Base-by-base conservation (phyloP, 2,113 vertebrate species). In the Accipiter virgatus region DNA sequence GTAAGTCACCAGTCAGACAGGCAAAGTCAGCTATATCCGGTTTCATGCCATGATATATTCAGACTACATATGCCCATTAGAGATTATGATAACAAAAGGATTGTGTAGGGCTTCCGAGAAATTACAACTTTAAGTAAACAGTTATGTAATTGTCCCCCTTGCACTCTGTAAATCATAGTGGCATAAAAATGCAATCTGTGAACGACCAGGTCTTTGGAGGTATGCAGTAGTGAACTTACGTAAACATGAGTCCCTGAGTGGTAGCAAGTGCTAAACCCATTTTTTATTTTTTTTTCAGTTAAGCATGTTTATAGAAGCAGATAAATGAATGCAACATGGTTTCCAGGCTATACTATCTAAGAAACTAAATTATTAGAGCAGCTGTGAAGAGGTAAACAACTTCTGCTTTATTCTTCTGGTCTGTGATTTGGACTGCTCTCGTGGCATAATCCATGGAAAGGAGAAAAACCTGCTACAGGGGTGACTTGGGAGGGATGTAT, bases 81-180 rank as follows among this genome's bases (percentile, higher is more conserved):
- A 92, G 94, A 97, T 91, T 95, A 94, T 22, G 95, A 96, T 97
- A 98, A 98, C 97, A 98, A 97, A 97, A 98, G 97, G 97, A 97
- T 88, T 93, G 81, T 98, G 95, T 91, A 88, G 94, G 97, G 94
- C 96, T 98, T 97, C 91, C 3, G 2, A 96, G 89, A 97, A 97
- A 77, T 52, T 81, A 63, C 38, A 65, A 95, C 86, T 97, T 97
- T 95, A 97, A 97, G 83, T 93, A 97, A 97, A 97, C 95, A 96
- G 87, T 98, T 98, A 97, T 95, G 95, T 97, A 98, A 97, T 95
- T 98, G 91, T 97, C 90, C 91, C 66, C 8, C 94, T 89, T 72
- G 40, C 78, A 97, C 72, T 53, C 95, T 93, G 84, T 97, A 97
- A 98, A 98, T 97, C 96, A 97, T 26, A 65, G 56, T 67, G 89